Base-by-base conservation (phyloP, 2,888 invertebrate genomes). In the Rotaria sp. region DNA sequence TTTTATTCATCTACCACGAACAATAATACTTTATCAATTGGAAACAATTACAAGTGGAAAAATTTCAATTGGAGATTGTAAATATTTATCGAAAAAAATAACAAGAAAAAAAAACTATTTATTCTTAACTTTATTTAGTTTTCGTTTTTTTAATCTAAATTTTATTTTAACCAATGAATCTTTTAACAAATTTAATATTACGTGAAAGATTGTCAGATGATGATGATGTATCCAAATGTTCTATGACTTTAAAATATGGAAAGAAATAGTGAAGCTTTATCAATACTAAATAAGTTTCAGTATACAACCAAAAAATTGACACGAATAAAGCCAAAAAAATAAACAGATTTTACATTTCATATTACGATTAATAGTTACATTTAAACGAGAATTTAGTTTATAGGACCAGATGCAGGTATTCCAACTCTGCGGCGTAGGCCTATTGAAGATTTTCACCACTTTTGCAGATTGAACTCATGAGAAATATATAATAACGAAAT, bases 161-260 rank as follows among this genome's bases (percentile, higher is more conserved):
- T 41, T 21, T n/a, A 13, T 88, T 88, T 26, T 89, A 95, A 94
- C 94, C 94, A 88, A 93, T 96, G 88, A 95, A 95, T 88, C 95
- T 96, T 0, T 91, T 97, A 52, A 93, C 95, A 0, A 93, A 94
- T 18, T 91, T 96, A 85, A 94, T 96, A 89, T 93, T 94, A 0
- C 95, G 96, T 90, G 95, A 96, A 88, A 93, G 94, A 55, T 92
- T 97, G 88, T 94, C 94, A 0, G 94, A 95, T n/a, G 95, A 95
- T n/a, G n/a, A n/a, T 7, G 96, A 97, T 89, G 94, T 96, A 38
- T 92, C 95, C 41, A 94, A 95, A 86, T 96, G 96, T 89, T 94
- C 95, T 88, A 95, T 94, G 89, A 94, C 95, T 24, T 94, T 97
- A 87, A 94, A 94, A 88, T 21, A 93, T 95, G 91, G 96, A 96